Evolutionary conservation across 2,888 invertebrate species (phyloP).

Genomic region (Falcaria lacertinaria): DNA sequence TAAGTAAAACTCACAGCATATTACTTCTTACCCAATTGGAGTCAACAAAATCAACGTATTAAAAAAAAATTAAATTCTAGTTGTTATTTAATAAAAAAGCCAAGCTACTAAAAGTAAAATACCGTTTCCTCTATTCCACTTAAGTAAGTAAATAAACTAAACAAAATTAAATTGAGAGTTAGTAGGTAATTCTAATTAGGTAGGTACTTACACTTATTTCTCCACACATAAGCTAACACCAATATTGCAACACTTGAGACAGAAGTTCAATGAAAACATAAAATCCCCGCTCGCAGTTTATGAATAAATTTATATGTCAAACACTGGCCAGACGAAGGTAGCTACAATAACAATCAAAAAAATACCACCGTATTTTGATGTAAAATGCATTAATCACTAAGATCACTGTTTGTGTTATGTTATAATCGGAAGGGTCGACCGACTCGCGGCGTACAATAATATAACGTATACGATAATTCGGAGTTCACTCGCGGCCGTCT

Average conservation of each 20-base stretch:
- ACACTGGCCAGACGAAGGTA: background rate
- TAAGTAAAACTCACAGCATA: too few relatives aligned
- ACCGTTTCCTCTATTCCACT: too few relatives aligned
- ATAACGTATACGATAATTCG: slow-evolving; percentile 65
- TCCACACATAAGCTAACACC: background rate
- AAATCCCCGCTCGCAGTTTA: background rate
- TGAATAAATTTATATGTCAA: background rate
- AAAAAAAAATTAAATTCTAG: too few relatives aligned
- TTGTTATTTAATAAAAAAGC: too few relatives aligned
- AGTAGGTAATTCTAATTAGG: too few relatives aligned
- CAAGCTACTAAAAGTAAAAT: too few relatives aligned
- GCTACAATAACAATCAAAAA: background rate
- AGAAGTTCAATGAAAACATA: background rate
- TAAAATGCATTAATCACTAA: background rate
- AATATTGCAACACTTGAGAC: background rate
- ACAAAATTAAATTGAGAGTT: too few relatives aligned
- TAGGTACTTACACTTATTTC: background rate
- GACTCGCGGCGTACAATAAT: slow-evolving; percentile 28
- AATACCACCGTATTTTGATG: background rate
- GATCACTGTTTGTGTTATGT: background rate
- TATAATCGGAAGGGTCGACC: background rate
- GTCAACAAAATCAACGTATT: too few relatives aligned
- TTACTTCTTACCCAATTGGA: too few relatives aligned
- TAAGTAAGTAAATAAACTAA: too few relatives aligned
- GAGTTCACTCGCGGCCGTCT: slow-evolving; percentile 74